Base-by-base conservation (phyloP, 2,113 vertebrate species). In the Chrysemys picta region DNA sequence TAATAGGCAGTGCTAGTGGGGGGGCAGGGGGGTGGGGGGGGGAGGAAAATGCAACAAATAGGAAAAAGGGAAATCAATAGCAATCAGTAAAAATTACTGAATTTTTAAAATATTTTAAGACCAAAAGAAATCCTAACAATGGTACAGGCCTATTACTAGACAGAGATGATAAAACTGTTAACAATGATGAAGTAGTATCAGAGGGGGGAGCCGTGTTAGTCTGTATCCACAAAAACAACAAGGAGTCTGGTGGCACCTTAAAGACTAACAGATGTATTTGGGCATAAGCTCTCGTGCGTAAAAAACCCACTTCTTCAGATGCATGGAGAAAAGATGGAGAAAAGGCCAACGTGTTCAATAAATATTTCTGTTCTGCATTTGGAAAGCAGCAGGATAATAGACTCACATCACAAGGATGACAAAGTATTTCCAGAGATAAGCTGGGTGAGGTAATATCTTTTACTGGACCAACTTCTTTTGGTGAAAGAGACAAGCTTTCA, bases 321-420 rank as follows among this genome's bases (percentile, higher is more conserved):
- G 7, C 53, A 22, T 22, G 21, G 19, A 54, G 53, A 27, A 78
- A 3, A 5, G 62, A 19, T 9, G 53, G 82, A 92, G 49, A 52
- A 69, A 27, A 12, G 79, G 8, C 45, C 35, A 56, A 87, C 38
- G 17, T 38, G n/a, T 38, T 72, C 27, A n/a, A 72, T 21, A n/a
- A 72, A 72, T 38, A 72, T 72, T 72, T 72, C 24, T 2, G 19
- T 0, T 11, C 31, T 49, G 49, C 0, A 0, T 8, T 54, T 31
- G 16, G 42, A n/a, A 0, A 85, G 57, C 3, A 17, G 49, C 3
- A 13, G 38, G 11, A 21, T 72, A 72, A 72, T 8, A 69, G 65
- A 72, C 16, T 38, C 35, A 16, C n/a, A 38, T 72, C 35, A 72
- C 35, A 72, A 38, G 35, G 65, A 72, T 72, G 65, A 38, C 35